Conservation (phyloP, 2,113 vertebrate species). For the Cervus canadensis region DNA sequence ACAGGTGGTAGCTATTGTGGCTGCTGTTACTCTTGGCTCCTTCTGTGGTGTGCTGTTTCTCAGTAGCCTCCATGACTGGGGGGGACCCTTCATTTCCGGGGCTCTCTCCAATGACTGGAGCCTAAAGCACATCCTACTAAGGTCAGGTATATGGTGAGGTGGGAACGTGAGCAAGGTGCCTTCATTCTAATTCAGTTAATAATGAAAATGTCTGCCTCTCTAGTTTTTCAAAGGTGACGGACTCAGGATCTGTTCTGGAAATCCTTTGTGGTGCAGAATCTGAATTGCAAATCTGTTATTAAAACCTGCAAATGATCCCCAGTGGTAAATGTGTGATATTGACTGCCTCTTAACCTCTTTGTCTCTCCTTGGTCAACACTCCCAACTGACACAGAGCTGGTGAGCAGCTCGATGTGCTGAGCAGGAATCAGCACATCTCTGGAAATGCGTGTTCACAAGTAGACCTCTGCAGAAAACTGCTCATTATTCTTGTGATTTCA, state of each 20-base stretch:
- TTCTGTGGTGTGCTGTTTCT: background rate
- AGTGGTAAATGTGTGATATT: background rate
- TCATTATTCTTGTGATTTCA: constrained; percentile 18
- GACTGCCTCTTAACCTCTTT: background rate
- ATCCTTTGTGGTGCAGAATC: background rate
- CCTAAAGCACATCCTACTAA: background rate
- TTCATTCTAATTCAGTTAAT: background rate
- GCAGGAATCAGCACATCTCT: background rate
- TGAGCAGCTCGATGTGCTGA: background rate
- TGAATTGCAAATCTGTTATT: constrained; percentile 12
- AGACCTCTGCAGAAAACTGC: background rate
- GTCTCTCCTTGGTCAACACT: background rate
- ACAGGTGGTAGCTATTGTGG: accelerated
- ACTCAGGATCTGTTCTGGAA: background rate
- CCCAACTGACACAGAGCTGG: background rate
- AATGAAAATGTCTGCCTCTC: background rate
- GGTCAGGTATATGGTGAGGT: background rate
- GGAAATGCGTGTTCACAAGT: background rate
- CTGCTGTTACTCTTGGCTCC: background rate
- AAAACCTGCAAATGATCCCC: background rate
- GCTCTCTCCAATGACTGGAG: background rate
- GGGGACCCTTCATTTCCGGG: background rate
- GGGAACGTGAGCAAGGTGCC: background rate
- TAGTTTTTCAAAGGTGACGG: background rate
- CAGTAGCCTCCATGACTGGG: background rate